Evolutionary conservation across 2,888 invertebrate species (phyloP), one percentile per base, ranked within the genome.

Genomic region (Pristionchus mayeri): DNA sequence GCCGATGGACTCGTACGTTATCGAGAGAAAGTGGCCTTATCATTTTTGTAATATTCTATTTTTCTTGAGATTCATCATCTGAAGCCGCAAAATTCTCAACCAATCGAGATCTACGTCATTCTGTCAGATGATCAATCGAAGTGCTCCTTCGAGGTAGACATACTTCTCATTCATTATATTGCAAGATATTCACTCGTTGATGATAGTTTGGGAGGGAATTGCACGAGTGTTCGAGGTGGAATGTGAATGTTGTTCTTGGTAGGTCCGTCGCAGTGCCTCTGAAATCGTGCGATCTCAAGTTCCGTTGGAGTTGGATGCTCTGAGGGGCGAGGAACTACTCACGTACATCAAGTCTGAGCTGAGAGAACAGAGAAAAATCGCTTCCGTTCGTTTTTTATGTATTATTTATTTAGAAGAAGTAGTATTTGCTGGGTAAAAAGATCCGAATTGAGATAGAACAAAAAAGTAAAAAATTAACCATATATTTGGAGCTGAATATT

Each of bases 301-400:
- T 7, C 81, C 81, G 60, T 0, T 81, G 0, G 81, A 81, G 16
- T 34, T 83, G 52, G 6, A 24, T 3, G 21, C 50, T 7, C 4
- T 84, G 40, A 9, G 40, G 24, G 84, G 84, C 50, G 84, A 84
- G 9, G 84, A 84, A 52, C 37, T 84, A 18, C 6, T 57, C 21
- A 24, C 54, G 2, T 75, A 76, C 52, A 16, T 67, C 34, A 84
- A 75, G 48, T 27, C 37, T 11, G 37, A 18, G 24, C 76, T 84
- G 11, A 75, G 76, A 21, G 21, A 30, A 37, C n/a, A 44, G 13
- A 82, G 82, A 24, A 54, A 54, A n/a, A 21, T 54, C n/a, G 54
- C 54, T 2, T n/a, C 54, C 21, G 30, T 67, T n/a, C n/a, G n/a
- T n/a, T n/a, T n/a, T n/a, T n/a, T n/a, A n/a, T n/a, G n/a, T n/a